phyloP scores from a whole-genome alignment of 2,888 invertebrate genomes.

The Cephus sareptanus region DNA sequence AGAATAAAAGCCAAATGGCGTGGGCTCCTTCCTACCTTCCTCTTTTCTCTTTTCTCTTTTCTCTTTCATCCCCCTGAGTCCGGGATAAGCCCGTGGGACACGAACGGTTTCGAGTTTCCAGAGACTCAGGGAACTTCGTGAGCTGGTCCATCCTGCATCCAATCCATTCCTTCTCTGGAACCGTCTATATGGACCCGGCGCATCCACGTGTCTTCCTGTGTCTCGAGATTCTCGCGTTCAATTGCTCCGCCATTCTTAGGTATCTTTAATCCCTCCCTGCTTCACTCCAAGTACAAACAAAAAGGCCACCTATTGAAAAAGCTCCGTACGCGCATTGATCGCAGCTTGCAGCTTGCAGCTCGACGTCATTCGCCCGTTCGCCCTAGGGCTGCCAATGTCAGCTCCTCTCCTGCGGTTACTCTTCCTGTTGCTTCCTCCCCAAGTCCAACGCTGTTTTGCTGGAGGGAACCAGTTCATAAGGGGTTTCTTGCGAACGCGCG shows the following conservation, averaged over 20 bases:
- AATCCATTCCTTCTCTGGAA: no score
- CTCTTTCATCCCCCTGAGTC: no score
- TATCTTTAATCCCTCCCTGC: no score
- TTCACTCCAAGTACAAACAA: neutral
- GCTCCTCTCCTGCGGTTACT: neutral
- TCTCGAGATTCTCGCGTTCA: no score
- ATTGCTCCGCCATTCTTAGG: no score
- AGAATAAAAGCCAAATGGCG: slow-evolving; percentile 32
- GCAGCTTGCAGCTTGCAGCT: neutral
- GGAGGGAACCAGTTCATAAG: neutral
- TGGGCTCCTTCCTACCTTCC: neutral
- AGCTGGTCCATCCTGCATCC: no score
- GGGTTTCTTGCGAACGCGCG: neutral
- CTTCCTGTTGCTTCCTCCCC: neutral
- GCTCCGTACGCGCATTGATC: neutral
- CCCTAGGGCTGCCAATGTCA: neutral
- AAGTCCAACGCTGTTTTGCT: neutral
- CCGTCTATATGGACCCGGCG: no score
- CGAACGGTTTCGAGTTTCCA: no score
- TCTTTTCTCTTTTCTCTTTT: no score
- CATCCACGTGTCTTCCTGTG: no score
- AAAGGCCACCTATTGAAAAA: neutral
- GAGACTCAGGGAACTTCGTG: no score
- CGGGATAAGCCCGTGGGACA: no score
- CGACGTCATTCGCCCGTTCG: neutral